A percentile compares a stretch with the other conserved stretches of the same genome.
Evolutionary conservation across 2,888 invertebrate species (phyloP).

Genomic region (Eristalis tenax): DNA sequence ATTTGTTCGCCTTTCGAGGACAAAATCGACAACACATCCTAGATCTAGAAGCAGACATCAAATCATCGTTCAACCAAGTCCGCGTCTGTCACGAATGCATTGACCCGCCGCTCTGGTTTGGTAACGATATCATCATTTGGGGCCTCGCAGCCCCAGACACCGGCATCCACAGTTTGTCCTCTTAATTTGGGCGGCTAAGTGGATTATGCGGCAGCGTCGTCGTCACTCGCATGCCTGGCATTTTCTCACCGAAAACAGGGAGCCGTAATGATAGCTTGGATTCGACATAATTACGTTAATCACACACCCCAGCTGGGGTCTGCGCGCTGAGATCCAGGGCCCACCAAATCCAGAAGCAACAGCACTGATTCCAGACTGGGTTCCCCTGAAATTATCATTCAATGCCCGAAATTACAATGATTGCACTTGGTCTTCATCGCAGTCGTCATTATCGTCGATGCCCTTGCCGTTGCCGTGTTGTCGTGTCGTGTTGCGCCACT

Average conservation of each 20-base stretch:
- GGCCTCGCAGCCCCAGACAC: background rate
- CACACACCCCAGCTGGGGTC: conserved; percentile 25
- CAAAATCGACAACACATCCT: background rate
- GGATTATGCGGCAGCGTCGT: background rate
- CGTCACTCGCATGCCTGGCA: background rate
- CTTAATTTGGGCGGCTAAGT: background rate
- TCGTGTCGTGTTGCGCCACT: background rate
- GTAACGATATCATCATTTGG: background rate
- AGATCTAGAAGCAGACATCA: background rate
- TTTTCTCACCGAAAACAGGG: conserved; percentile 31
- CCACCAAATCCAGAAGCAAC: conserved; percentile 54
- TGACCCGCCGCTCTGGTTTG: background rate
- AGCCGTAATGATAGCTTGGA: conserved; percentile 28
- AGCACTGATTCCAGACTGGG: conserved; percentile 1
- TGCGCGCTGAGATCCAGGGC: background rate
- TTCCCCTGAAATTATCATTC: conserved; percentile 53
- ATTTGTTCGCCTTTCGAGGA: background rate
- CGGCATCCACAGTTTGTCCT: background rate
- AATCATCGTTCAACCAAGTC: background rate
- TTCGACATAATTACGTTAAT: conserved; percentile 48
- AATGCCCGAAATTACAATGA: conserved; percentile 67
- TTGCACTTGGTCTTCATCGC: conserved; percentile 39
- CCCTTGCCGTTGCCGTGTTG: background rate
- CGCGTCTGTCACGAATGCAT: background rate
- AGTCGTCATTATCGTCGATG: background rate